Conservation (phyloP, 2,113 vertebrate species). For the Lipophrys pholis region DNA sequence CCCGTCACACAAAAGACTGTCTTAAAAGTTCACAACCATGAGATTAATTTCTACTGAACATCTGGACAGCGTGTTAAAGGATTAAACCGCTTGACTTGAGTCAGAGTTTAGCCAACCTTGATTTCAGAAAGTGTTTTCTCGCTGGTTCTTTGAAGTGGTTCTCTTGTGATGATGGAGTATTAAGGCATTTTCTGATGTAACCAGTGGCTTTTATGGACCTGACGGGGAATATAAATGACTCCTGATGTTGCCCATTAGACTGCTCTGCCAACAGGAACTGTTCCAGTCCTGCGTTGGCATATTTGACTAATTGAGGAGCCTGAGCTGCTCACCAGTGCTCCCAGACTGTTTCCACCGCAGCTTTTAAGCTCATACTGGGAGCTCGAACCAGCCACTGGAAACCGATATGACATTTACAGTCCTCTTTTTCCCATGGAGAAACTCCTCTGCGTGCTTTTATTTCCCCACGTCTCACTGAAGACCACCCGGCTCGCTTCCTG, state of each 20-base stretch:
- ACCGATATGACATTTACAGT: not conserved
- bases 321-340: not conserved
- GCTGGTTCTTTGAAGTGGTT: not conserved
- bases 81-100: no score
- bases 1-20: no score
- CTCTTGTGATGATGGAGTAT: constrained; percentile 31
- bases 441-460: not conserved
- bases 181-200: constrained; percentile 39
- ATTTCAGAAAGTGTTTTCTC: not conserved
- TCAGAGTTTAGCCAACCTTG: no score
- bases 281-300: constrained; percentile 19
- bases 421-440: constrained; percentile 11
- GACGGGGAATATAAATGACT: constrained; percentile 56
- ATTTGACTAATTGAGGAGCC: constrained; percentile 38
- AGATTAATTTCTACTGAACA: no score
- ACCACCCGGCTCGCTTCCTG: not conserved
- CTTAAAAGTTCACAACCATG: no score
- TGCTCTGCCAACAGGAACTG: constrained; percentile 72
- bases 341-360: constrained; percentile 3
- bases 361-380: not conserved
- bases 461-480: constrained; percentile 2
- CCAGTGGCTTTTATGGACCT: constrained; percentile 71
- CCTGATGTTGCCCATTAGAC: constrained; percentile 61
- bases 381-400: not conserved
- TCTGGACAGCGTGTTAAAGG: no score